Base-by-base conservation (phyloP, 2,113 vertebrate genomes). In the Ophthalmolycus amberensis region DNA sequence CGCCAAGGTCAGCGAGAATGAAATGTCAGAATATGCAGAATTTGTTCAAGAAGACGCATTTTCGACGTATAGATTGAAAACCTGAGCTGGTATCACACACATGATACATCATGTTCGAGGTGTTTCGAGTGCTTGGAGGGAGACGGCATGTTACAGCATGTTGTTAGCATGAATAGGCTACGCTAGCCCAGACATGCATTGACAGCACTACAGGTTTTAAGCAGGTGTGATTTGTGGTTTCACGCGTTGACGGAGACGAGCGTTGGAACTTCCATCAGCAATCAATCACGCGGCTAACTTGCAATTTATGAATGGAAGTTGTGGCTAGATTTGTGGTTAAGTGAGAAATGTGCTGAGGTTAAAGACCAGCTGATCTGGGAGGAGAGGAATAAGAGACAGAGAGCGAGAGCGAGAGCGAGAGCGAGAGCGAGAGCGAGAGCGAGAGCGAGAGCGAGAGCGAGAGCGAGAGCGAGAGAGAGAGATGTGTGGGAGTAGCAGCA, bases 1-100 rank as follows among this genome's bases (percentile, higher is more conserved):
- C 50, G 14, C 48, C 83, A 84, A 92, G 88, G 89, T 91, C 89
- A 87, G 67, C 9, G 2, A n/a, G 62, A 77, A 25, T 6, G 15
- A 56, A 73, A 72, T 71, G 40, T 85, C 37, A 62, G 25, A 66
- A 65, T 38, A 50, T 75, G 66, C 16, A 6, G 34, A 69, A 77
- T 56, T 62, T 71, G 42, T 75, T 84, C 18, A 16, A 0, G 9
- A 22, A 37, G 11, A 46, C 10, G 46, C 52, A 14, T 42, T 46
- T 68, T 42, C 59, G 50, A 42, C 52, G 54, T 54, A 34, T 37
- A 29, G 38, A 72, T 40, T 27, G 68, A 73, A 80, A 56, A 58
- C 9, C 18, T 25, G 5, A 59, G 16, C 9, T 15, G 25, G 34
- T 12, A 12, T 42, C 14, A 46, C 14, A 56, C 46, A 48, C n/a